These are phyloP conservation scores for Varecia variegata DNA, from an alignment of 2,797 vertebrate species.

Conservation along the genomic window DNA sequence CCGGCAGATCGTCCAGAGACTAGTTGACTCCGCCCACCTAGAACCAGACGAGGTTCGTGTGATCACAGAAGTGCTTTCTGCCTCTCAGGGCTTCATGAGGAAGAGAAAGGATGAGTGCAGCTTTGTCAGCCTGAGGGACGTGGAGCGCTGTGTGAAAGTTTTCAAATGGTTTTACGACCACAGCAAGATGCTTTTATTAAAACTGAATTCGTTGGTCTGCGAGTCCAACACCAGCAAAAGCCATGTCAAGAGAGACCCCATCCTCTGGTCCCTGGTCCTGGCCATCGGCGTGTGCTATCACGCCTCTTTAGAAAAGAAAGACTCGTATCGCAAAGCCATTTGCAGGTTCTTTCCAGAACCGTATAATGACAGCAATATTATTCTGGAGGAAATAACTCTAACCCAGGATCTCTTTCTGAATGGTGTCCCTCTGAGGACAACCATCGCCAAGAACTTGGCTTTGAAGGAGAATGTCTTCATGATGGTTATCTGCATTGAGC, in stretches of 20 bases:
- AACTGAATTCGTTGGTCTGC: constrained; percentile 79
- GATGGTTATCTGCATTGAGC: constrained; percentile 98
- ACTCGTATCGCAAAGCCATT: constrained; percentile 85
- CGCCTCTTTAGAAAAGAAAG: constrained; percentile 92
- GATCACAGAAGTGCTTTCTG: constrained; percentile 88
- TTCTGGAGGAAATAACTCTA: constrained; percentile 90
- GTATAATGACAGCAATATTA: constrained; percentile 76
- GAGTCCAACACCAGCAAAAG: constrained; percentile 19
- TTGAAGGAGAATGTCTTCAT: constrained; percentile 99
- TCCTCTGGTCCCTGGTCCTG: constrained; percentile 93
- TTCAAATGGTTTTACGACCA: constrained; percentile 92
- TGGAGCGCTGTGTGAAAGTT: constrained; percentile 94
- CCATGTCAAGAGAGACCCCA: constrained; percentile 64
- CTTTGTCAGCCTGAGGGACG: constrained; percentile 96
- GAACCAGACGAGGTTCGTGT: not conserved
- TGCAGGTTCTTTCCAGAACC: constrained; percentile 82
- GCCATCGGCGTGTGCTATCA: constrained; percentile 95
- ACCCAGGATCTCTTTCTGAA: constrained; percentile 93
- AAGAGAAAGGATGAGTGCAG: constrained; percentile 90
- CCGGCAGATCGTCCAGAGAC: constrained; percentile 93
- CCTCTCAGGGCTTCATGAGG: constrained; percentile 94
- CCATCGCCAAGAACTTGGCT: constrained; percentile 94
- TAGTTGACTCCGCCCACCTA: constrained; percentile 76
- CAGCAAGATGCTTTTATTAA: constrained; percentile 83
- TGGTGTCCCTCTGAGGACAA: constrained; percentile 89